Percentiles rank a stretch among this genome's conserved stretches.
These are phyloP conservation scores for Phania funesta DNA, from an alignment of 2,888 invertebrate species.

Conservation along the genomic window DNA sequence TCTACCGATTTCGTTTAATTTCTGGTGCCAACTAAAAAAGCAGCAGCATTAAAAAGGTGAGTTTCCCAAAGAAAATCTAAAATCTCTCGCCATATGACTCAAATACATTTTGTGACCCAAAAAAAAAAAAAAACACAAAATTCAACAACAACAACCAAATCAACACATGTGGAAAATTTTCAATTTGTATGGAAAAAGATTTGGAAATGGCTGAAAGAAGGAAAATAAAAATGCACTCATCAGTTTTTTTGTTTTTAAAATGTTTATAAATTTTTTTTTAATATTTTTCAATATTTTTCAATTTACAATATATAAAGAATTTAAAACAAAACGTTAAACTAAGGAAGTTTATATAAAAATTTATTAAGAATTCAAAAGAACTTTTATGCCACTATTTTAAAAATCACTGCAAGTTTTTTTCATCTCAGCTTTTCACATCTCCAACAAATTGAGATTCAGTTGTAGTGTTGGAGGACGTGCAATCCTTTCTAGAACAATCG, in stretches of 20 bases:
- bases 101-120: conserved; percentile 17
- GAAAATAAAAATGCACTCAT: neutral
- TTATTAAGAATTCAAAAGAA: too few relatives aligned
- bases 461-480: too few relatives aligned
- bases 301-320: too few relatives aligned
- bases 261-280: neutral
- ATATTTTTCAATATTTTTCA: neutral
- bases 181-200: conserved; percentile 37
- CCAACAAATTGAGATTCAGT: too few relatives aligned
- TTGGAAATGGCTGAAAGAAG: neutral
- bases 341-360: too few relatives aligned
- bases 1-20: conserved; percentile 50
- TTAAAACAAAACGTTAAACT: too few relatives aligned
- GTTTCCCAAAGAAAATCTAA: conserved; percentile 14
- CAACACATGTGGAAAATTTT: neutral
- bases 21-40: conserved; percentile 42
- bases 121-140: neutral
- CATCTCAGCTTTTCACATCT: too few relatives aligned
- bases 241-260: neutral
- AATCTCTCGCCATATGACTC: conserved; percentile 32
- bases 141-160: conserved; percentile 6
- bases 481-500: too few relatives aligned
- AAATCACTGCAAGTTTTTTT: too few relatives aligned
- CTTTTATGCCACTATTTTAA: too few relatives aligned
- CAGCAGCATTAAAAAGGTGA: neutral